Percentiles rank a stretch among this genome's conserved stretches.
Evolutionary conservation across 2,113 vertebrate species (phyloP).

Genomic region (Fregetta grallaria): DNA sequence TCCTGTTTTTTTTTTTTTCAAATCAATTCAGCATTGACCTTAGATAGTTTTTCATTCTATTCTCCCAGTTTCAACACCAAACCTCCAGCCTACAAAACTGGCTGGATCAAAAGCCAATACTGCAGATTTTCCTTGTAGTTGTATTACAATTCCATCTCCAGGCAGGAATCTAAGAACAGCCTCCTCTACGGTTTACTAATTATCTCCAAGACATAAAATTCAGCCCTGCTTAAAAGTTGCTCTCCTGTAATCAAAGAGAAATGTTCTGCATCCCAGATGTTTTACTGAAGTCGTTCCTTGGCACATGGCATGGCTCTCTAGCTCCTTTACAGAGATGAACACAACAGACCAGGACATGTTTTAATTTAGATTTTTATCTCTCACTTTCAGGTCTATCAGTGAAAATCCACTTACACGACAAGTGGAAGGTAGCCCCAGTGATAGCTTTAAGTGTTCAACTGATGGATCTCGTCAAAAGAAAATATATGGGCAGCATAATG

Average conservation of each 20-base stretch:
- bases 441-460: background rate
- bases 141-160: background rate
- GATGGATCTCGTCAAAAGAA: background rate
- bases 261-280: background rate
- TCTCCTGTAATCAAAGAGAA: background rate
- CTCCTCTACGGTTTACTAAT: background rate
- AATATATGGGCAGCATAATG: fast-evolving
- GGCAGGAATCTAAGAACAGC: background rate
- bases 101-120: background rate
- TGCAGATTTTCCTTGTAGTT: background rate
- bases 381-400: background rate
- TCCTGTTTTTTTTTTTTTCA: background rate
- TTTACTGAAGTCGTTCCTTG: background rate
- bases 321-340: background rate
- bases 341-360: background rate
- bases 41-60: background rate
- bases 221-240: background rate
- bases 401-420: background rate
- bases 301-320: background rate
- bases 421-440: background rate
- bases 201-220: background rate
- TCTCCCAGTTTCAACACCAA: background rate
- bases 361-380: background rate
- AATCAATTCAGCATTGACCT: background rate
- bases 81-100: background rate